Evolutionary conservation across 2,888 invertebrate species (phyloP), one percentile per base, ranked within the genome.

Genomic region (Lagria hirta): DNA sequence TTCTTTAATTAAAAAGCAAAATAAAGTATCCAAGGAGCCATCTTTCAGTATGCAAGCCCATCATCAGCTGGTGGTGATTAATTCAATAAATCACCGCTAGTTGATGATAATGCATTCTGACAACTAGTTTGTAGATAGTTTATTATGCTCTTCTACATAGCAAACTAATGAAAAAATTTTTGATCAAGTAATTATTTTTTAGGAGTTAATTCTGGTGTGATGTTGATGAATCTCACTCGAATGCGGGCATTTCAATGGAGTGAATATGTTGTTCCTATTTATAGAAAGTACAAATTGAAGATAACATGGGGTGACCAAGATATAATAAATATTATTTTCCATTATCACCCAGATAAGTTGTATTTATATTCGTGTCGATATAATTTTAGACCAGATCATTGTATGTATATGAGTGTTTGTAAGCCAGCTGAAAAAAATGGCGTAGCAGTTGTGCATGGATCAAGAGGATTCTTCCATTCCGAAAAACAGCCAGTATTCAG

Each of bases 271-370:
- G 78, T 86, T 50, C 87, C 90, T 2, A 86, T 93, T 55, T 88
- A 90, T 72, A 80, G 86, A 52, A 83, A 88, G 66, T 96, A 90
- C 73, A 86, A 85, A 64, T 68, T 86, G 7, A 82, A 88, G 61
- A 89, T 96, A 48, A 92, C 92, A 0, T 97, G 93, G 92, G 96
- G 96, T n/a, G 97, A 97, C 73, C 96, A 97, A 75, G 96, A 96
- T 75, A 83, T 93, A 57, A 88, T 93, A 58, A 94, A 93, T 66
- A 89, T 93, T 62, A 86, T 90, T 65, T 91, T 93, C 65, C 86
- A 88, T 69, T 86, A 82, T 68, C 84, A 88, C 74, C 85, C 89
- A 57, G 82, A 82, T 82, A 28, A 86, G 58, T 76, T 96, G 38
- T 83, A 81, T 55, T 75, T 88, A 42, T 83, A 90, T 66, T 79